A percentile compares a stretch with the other conserved stretches of the same genome.
These are phyloP conservation scores for Apolygus lucorum DNA, from an alignment of 1,140 invertebrate genomes.

Conservation along the genomic window DNA sequence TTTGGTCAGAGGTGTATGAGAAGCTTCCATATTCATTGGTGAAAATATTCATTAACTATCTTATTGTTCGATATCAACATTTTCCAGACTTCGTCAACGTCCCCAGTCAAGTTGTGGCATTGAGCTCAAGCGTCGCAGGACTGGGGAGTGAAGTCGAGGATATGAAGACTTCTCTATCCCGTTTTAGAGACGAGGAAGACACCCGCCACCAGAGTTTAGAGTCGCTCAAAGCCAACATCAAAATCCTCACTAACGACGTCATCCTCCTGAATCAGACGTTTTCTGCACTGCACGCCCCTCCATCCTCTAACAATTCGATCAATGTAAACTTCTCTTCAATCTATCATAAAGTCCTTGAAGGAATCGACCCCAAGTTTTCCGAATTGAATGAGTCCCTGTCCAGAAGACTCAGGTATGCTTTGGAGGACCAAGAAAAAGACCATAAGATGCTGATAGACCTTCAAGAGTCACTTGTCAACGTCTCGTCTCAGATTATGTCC, in stretches of 20 bases:
- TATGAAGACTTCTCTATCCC: background rate
- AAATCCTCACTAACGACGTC: background rate
- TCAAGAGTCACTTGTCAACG: background rate
- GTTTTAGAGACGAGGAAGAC: background rate
- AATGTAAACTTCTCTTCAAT: background rate
- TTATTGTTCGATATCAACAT: no score
- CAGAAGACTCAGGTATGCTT: background rate
- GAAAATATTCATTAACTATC: no score
- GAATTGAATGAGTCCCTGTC: background rate
- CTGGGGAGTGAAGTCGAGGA: background rate
- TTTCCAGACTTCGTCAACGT: background rate
- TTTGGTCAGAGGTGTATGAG: no score
- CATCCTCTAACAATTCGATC: background rate
- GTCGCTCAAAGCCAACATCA: background rate
- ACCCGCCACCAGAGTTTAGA: background rate
- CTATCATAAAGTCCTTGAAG: background rate
- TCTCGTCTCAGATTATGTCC: background rate
- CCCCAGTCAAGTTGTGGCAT: background rate
- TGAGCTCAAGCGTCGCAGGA: background rate
- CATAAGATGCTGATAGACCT: background rate
- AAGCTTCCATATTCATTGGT: no score
- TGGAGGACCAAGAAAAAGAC: background rate
- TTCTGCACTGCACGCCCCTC: background rate
- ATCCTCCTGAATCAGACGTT: background rate
- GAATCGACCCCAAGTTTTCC: background rate